Evolutionary conservation across 1,140 invertebrate genomes (phyloP).

Genomic region (Latrodectus geometricus): DNA sequence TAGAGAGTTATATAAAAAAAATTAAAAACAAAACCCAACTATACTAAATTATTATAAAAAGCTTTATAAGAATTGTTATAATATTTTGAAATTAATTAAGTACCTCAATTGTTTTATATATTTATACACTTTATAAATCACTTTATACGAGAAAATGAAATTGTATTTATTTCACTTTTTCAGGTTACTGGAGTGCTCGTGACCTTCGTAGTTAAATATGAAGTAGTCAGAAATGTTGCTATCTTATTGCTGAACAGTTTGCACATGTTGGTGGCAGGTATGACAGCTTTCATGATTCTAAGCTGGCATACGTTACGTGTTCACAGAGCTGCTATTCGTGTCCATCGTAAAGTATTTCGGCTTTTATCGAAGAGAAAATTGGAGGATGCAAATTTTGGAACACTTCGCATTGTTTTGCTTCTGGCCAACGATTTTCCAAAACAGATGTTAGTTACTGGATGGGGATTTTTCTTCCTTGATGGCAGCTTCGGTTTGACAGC

Average conservation of each 20-base stretch:
- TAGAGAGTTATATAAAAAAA: no score
- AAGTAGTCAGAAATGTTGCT: neutral
- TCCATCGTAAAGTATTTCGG: constrained; percentile 6
- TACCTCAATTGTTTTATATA: no score
- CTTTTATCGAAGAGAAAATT: neutral
- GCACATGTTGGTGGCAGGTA: constrained; percentile 7
- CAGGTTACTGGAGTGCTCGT: constrained; percentile 36
- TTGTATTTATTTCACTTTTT: neutral
- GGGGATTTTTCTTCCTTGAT: constrained; percentile 39
- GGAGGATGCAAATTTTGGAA: neutral
- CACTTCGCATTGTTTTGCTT: neutral
- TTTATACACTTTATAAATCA: no score
- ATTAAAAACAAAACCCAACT: no score
- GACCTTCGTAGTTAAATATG: neutral
- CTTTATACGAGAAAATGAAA: no score
- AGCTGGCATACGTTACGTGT: constrained; percentile 15
- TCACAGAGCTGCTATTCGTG: neutral
- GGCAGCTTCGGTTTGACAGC: constrained; percentile 30
- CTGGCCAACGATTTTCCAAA: constrained; percentile 27
- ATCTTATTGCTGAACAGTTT: neutral
- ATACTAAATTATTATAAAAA: no score
- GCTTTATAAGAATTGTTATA: no score
- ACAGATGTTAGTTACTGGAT: constrained; percentile 19
- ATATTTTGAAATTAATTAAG: no score
- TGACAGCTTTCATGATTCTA: constrained; percentile 1